Conservation (phyloP, 2,888 invertebrate genomes). For the Eurytoma adleriae region DNA sequence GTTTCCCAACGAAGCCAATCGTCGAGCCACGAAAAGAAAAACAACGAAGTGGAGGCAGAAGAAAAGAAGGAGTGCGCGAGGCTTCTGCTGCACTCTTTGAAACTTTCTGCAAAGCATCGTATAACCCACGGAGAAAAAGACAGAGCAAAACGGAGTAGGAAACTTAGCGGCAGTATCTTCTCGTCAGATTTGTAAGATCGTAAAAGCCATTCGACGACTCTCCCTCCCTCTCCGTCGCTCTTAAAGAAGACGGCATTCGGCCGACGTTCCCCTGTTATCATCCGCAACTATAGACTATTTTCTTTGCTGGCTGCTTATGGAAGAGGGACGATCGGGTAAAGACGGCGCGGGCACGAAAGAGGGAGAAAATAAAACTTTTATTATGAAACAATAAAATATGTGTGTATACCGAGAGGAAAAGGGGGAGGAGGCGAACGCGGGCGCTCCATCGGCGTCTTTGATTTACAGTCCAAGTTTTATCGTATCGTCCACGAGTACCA, state of each 20-base stretch:
- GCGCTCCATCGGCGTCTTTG: conserved; percentile 64
- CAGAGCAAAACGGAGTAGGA: conserved; percentile 9
- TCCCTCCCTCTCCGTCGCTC: conserved; percentile 5
- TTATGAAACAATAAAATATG: conserved; percentile 74
- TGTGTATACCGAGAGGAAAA: conserved; percentile 28
- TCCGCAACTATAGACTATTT: neutral
- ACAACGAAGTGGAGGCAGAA: neutral
- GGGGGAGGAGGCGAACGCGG: neutral
- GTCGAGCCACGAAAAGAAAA: conserved; percentile 3
- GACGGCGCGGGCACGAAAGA: neutral
- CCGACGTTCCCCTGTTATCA: conserved; percentile 5
- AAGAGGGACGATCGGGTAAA: neutral
- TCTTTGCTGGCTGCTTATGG: neutral
- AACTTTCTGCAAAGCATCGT: conserved; percentile 34
- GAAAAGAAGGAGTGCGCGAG: neutral
- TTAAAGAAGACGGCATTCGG: conserved; percentile 5
- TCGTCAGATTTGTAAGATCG: conserved; percentile 69
- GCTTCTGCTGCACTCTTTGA: conserved; percentile 3
- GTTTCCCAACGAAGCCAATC: conserved; percentile 41
- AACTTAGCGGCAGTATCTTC: conserved; percentile 63
- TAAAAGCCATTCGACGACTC: conserved; percentile 61
- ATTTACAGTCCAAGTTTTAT: conserved; percentile 73
- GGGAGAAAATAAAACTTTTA: conserved; percentile 67
- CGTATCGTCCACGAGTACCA: conserved; percentile 62
- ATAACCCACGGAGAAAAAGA: conserved; percentile 7